A percentile compares a stretch with the other conserved stretches of the same genome.
phyloP scores from a whole-genome alignment of 1,140 invertebrate genomes.

The Rhopalosiphum maidis region DNA sequence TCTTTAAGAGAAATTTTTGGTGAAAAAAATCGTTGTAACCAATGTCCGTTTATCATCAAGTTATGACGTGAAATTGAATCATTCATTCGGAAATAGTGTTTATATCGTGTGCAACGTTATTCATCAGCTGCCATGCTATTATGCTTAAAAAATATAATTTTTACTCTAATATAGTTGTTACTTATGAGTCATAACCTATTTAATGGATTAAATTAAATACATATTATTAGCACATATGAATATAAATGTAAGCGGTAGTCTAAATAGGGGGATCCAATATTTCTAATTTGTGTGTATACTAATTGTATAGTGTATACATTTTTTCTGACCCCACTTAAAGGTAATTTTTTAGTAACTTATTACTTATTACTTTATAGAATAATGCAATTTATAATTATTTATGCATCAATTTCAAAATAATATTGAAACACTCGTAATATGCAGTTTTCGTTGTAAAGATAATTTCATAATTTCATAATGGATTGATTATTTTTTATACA shows the following conservation, averaged over 20 bases:
- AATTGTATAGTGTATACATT: background rate
- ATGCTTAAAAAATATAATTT: background rate
- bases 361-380: background rate
- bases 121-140: background rate
- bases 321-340: background rate
- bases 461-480: background rate
- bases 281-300: background rate
- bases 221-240: background rate
- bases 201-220: background rate
- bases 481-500: background rate
- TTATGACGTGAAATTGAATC: conserved; percentile 37
- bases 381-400: background rate
- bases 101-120: background rate
- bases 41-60: conserved; percentile 39
- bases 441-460: background rate
- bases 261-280: background rate
- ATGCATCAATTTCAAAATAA: background rate
- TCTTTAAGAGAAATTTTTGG: background rate
- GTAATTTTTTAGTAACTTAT: background rate
- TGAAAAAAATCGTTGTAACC: background rate
- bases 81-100: conserved; percentile 13
- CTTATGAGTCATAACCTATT: background rate
- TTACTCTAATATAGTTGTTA: background rate
- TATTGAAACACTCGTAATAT: background rate
- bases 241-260: background rate